Evolutionary conservation across 2,113 vertebrate genomes (phyloP).

Genomic region (Pteronura brasiliensis): DNA sequence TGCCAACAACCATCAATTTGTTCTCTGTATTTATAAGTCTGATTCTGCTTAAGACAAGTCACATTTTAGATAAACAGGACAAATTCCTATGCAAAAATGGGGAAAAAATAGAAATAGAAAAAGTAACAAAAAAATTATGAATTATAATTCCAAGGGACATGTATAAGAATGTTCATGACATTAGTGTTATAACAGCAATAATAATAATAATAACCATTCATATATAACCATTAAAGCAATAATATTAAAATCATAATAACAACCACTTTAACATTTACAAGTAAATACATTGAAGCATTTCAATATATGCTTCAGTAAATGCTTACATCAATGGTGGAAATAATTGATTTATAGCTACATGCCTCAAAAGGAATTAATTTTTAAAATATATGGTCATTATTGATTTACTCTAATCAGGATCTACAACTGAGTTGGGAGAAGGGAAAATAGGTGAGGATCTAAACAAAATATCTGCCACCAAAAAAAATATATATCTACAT

Average conservation of each 20-base stretch:
- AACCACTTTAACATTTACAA: neutral
- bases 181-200: neutral
- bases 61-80: neutral
- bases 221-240: neutral
- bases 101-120: neutral
- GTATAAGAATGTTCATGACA: neutral
- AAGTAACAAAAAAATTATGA: neutral
- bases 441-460: neutral
- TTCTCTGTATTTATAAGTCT: neutral
- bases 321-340: neutral
- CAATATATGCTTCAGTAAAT: neutral
- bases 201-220: neutral
- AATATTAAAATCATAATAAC: neutral
- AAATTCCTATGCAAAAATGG: neutral
- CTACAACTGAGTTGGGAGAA: neutral
- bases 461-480: neutral
- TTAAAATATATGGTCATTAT: neutral
- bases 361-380: neutral
- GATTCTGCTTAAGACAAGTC: neutral
- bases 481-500: neutral
- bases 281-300: neutral
- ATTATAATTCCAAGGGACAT: neutral
- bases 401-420: neutral
- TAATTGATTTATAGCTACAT: neutral
- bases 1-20: neutral